Conservation (phyloP, 2,113 vertebrate genomes). For the Tetraodon nigroviridis region DNA sequence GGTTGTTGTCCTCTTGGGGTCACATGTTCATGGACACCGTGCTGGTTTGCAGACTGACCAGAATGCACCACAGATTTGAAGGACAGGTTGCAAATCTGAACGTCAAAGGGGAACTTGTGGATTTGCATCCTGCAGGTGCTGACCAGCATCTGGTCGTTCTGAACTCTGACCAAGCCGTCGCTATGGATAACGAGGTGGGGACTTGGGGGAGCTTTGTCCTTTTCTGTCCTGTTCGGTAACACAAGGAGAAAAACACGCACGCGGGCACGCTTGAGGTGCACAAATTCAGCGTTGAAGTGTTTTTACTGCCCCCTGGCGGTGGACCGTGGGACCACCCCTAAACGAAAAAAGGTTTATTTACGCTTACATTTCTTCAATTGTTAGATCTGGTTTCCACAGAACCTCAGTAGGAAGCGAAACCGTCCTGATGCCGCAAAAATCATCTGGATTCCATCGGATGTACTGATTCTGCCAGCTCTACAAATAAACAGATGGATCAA, state of each 20-base stretch:
- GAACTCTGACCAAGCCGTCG: neutral
- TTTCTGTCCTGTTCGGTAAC: constrained; percentile 51
- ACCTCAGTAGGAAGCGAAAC: constrained; percentile 28
- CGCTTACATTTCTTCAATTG: constrained; percentile 47
- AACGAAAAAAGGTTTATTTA: neutral
- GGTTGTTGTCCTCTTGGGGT: neutral
- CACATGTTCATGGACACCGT: too few relatives aligned
- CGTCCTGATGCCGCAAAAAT: constrained; percentile 31
- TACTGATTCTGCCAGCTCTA: constrained; percentile 40
- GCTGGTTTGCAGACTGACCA: constrained; percentile 24
- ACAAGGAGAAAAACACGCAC: neutral
- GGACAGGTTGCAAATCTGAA: constrained; percentile 60
- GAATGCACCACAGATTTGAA: constrained; percentile 49
- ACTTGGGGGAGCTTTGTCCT: constrained; percentile 34
- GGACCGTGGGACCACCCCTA: neutral
- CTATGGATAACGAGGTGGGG: constrained; percentile 18
- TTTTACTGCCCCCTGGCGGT: neutral
- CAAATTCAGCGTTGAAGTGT: neutral
- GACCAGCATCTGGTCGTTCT: constrained; percentile 43
- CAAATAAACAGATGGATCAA: neutral
- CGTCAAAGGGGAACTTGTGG: constrained; percentile 64
- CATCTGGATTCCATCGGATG: constrained; percentile 30
- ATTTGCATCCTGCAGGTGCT: constrained; percentile 63
- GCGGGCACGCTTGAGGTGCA: too few relatives aligned
- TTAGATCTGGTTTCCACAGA: constrained; percentile 56